These are phyloP conservation scores for Cynoglossus semilaevis DNA, from an alignment of 2,113 vertebrate genomes.

Conservation along the genomic window DNA sequence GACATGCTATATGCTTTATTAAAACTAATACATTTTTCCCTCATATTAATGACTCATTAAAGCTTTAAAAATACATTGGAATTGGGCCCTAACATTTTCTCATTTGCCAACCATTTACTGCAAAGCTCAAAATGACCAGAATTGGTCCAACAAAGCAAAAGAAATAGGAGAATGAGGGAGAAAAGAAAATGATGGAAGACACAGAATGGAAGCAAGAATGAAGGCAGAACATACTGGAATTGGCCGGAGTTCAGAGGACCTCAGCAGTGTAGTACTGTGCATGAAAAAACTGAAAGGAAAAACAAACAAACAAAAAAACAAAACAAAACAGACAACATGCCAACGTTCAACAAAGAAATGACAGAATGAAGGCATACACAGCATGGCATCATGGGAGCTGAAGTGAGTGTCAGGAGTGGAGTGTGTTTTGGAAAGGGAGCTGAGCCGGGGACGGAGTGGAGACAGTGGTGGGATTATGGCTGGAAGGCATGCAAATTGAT, in stretches of 20 bases:
- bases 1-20: too few relatives aligned
- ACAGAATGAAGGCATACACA: slow-evolving; percentile 65
- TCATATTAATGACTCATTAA: background rate
- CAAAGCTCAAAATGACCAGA: slow-evolving; percentile 34
- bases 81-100: slow-evolving; percentile 17
- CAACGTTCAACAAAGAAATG: slow-evolving; percentile 75
- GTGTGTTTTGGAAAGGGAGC: slow-evolving; percentile 33
- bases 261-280: slow-evolving; percentile 75
- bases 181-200: slow-evolving; percentile 48
- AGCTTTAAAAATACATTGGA: too few relatives aligned
- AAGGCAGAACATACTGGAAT: slow-evolving; percentile 75
- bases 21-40: too few relatives aligned
- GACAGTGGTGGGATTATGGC: slow-evolving; percentile 35
- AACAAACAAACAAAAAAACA: slow-evolving; percentile 47
- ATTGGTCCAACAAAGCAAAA: slow-evolving; percentile 28
- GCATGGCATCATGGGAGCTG: slow-evolving; percentile 53
- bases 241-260: slow-evolving; percentile 74
- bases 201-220: slow-evolving; percentile 69
- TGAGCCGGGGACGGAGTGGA: slow-evolving; percentile 40
- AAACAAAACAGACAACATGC: slow-evolving; percentile 77
- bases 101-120: slow-evolving; percentile 20
- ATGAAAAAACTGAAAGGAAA: slow-evolving; percentile 81
- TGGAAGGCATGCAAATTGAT: slow-evolving; percentile 58
- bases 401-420: slow-evolving; percentile 41
- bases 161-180: slow-evolving; percentile 46